Conservation (phyloP, 2,888 invertebrate genomes). For the Phlogophora meticulosa region DNA sequence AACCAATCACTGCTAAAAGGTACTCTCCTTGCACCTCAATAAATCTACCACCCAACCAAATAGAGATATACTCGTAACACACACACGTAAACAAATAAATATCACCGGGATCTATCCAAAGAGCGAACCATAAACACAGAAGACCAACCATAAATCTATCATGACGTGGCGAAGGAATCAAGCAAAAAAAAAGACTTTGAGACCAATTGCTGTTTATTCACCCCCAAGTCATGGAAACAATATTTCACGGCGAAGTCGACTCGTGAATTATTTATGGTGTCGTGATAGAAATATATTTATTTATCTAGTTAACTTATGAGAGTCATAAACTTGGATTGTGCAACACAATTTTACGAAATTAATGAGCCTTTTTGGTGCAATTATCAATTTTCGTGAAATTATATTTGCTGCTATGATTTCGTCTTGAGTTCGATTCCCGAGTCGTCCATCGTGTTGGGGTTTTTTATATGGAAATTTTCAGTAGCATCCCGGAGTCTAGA, state of each 20-base stretch:
- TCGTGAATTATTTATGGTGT: slow-evolving; percentile 88
- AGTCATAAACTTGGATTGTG: too few relatives aligned
- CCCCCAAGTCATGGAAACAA: slow-evolving; percentile 75
- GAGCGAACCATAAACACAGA: slow-evolving; percentile 62
- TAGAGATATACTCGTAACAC: slow-evolving; percentile 42
- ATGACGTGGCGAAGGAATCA: slow-evolving; percentile 67
- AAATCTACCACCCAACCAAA: slow-evolving; percentile 37
- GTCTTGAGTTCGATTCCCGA: too few relatives aligned
- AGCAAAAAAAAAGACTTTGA: slow-evolving; percentile 60
- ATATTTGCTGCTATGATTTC: too few relatives aligned
- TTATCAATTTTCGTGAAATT: too few relatives aligned
- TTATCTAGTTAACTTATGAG: slow-evolving; percentile 55
- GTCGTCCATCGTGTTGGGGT: too few relatives aligned
- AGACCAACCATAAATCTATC: slow-evolving; percentile 76
- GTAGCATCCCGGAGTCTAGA: too few relatives aligned
- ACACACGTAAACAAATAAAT: slow-evolving; percentile 71
- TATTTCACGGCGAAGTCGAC: slow-evolving; percentile 82
- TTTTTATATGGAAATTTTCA: too few relatives aligned
- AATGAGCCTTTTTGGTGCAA: too few relatives aligned
- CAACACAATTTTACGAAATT: too few relatives aligned
- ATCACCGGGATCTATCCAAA: slow-evolving; percentile 55
- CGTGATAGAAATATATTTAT: slow-evolving; percentile 78
- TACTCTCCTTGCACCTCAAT: slow-evolving; percentile 11
- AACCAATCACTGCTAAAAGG: slow-evolving; percentile 25
- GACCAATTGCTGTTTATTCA: slow-evolving; percentile 78